A percentile compares a stretch with the other conserved stretches of the same genome.
phyloP scores from a whole-genome alignment of 2,888 invertebrate genomes.

The Apotomis betuletana region DNA sequence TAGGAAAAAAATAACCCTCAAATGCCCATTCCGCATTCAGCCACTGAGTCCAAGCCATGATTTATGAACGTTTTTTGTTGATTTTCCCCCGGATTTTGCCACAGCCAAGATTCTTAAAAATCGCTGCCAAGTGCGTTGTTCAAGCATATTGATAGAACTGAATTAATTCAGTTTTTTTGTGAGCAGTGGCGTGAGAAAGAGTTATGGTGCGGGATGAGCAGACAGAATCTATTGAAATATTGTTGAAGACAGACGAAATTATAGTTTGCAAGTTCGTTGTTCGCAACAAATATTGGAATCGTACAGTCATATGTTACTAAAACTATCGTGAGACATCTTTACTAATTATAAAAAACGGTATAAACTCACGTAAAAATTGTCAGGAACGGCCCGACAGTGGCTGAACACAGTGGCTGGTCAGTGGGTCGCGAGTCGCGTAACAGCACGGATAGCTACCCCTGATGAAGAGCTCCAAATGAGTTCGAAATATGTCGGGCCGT shows the following conservation, averaged over 20 bases:
- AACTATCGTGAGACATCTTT: too few species aligned
- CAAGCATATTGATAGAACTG: conserved; percentile 76
- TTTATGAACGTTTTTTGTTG: conserved; percentile 78
- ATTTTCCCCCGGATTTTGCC: conserved; percentile 60
- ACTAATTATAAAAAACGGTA: too few species aligned
- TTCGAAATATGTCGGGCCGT: too few species aligned
- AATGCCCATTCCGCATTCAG: conserved; percentile 76
- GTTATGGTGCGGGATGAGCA: conserved; percentile 36
- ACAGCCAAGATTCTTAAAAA: conserved; percentile 63
- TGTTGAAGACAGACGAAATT: conserved; percentile 13
- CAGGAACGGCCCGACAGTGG: too few species aligned
- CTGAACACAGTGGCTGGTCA: too few species aligned
- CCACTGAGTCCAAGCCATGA: conserved; percentile 69
- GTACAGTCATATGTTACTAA: too few species aligned
- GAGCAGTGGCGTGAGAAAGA: conserved; percentile 41
- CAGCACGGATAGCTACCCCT: too few species aligned
- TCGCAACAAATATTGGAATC: too few species aligned
- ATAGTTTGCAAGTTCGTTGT: neutral
- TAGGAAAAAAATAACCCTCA: conserved; percentile 65
- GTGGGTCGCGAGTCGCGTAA: too few species aligned
- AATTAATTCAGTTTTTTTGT: conserved; percentile 60
- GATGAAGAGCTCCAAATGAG: too few species aligned
- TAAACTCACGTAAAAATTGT: too few species aligned
- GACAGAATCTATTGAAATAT: conserved; percentile 35
- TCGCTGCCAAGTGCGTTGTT: conserved; percentile 65